These are phyloP conservation scores for Pangasianodon gigas DNA, from an alignment of 2,113 vertebrate genomes.

Conservation along the genomic window DNA sequence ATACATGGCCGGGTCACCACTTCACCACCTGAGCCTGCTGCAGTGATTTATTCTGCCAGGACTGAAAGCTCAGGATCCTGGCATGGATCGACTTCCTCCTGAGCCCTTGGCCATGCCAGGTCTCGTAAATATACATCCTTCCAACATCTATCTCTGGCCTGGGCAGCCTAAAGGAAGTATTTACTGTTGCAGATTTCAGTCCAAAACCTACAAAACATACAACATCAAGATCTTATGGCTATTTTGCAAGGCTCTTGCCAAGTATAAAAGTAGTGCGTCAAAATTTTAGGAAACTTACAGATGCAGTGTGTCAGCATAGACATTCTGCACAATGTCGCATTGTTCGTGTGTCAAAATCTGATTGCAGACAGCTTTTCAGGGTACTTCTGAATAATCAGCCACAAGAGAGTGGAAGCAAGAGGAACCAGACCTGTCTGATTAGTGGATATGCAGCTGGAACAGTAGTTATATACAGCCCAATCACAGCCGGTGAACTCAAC, in stretches of 20 bases:
- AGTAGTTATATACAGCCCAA: neutral
- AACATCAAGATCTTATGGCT: neutral
- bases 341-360: neutral
- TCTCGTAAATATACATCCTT: constrained; percentile 40
- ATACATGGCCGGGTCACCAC: neutral
- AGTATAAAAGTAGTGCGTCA: neutral
- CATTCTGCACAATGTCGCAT: neutral
- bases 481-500: neutral
- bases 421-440: neutral
- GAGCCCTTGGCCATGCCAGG: constrained; percentile 23
- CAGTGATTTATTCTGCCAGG: constrained; percentile 44
- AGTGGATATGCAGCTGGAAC: neutral
- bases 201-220: neutral
- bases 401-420: constrained; percentile 7
- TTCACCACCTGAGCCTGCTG: constrained; percentile 34
- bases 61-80: constrained; percentile 40
- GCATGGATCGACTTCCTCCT: constrained; percentile 26
- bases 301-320: too few relatives aligned
- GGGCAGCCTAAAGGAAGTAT: constrained; percentile 10
- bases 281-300: neutral
- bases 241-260: neutral
- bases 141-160: neutral
- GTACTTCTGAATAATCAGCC: constrained; percentile 21
- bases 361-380: constrained; percentile 10
- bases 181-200: constrained; percentile 24